Base-by-base conservation (phyloP, 2,797 vertebrate species). In the Amniataba percoides region DNA sequence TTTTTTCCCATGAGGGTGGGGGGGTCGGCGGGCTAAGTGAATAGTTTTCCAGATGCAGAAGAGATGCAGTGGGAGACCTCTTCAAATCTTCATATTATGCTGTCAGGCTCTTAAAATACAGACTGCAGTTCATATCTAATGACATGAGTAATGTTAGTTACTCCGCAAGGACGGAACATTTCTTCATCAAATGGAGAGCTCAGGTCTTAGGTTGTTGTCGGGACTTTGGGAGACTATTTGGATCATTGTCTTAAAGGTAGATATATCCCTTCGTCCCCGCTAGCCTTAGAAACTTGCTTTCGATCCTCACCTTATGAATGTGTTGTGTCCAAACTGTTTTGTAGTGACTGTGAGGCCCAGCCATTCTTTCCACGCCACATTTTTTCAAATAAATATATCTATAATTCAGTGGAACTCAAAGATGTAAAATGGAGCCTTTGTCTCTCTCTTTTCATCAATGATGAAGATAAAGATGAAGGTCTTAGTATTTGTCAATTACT, bases 41-140 rank as follows among this genome's bases (percentile, higher is more conserved):
- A 27, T 58, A 9, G 27, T 48, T 82, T 52, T 71, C 70, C 67
- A 70, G 73, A 69, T 63, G 67, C 25, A 19, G 31, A 16, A 46
- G 53, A 42, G 58, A 58, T 39, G 9, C 12, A 9, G 8, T 48
- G 49, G 25, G 39, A 64, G 40, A 27, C 3, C 19, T 53, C 21
- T 80, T 46, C 16, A 69, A 59, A 67, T 48, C 36, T 56, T 74
- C 56, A 59, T 59, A 77, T 48, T 16, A 3, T 55, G 19, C 58
- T 53, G 45, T 42, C 27, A 73, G 63, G 69, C 36, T 43, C 45
- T 15, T 55, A 27, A 59, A 71, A 66, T 27, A 18, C 31, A 70
- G 42, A 58, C 42, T 21, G 18, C 12, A 62, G 48, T 34, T 70
- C 13, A 52, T 21, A 16, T 66, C 53, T 27, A 19, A 58, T 25